Evolutionary conservation across 2,797 vertebrate genomes (phyloP), one percentile per base, ranked within the genome.

Genomic region (Poeciliopsis infans): DNA sequence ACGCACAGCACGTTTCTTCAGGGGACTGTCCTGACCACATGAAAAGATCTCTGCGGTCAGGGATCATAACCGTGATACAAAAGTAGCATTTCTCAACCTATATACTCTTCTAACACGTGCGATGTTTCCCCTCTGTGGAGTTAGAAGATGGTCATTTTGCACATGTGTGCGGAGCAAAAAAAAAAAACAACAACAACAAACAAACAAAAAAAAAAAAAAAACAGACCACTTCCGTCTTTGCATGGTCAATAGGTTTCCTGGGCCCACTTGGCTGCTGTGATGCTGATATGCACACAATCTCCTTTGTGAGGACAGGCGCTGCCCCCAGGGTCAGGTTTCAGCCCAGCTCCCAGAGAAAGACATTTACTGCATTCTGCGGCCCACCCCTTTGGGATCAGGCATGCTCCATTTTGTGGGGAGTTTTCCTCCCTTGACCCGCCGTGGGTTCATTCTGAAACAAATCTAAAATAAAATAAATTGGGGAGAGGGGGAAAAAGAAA

Each of bases 271-370:
- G 90, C 92, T 87, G 90, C 93, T 94, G 92, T 93, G 93, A 94
- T 95, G 95, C 91, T 95, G 94, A 94, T 95, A 91, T 94, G 94
- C 94, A 96, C 95, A 95, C 95, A 93, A 95, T 95, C 94, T 94
- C 92, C 95, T 96, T 96, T 96, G 95, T 96, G 92, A 91, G 90
- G 92, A 91, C 91, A 95, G 94, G 91, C 95, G 93, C 94, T 95
- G 93, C 95, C 95, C 94, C 94, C 86, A 95, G 95, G 94, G 95
- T 96, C 95, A 93, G 94, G 94, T 96, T 96, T 94, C 95, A 70
- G 95, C 83, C 89, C 89, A 85, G 89, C 92, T 70, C 90, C 77
- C 86, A 92, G 85, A 95, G 91, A 95, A 94, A 91, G 91, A 94
- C 92, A 93, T 94, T 92, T 93, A 93, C 89, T 92, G 92, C 94